Evolutionary conservation across 2,113 vertebrate species (phyloP).

Genomic region (Stigmatopora argus): DNA sequence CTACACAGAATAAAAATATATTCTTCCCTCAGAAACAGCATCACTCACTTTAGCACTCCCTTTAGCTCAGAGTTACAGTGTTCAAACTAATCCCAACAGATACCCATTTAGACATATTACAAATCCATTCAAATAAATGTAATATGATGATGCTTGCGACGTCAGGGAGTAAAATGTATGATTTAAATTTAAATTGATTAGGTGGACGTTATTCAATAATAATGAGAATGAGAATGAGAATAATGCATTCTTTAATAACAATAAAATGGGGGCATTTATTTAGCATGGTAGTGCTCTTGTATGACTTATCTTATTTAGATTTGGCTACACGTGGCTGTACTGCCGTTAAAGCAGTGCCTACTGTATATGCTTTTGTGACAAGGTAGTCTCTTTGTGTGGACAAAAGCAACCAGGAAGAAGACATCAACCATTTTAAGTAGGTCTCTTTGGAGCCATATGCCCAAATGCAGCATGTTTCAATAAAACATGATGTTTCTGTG

Average conservation of each 20-base stretch:
- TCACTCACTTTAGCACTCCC: background rate
- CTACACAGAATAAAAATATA: conserved; percentile 1
- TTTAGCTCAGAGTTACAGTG: background rate
- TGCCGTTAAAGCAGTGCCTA: conserved; percentile 6
- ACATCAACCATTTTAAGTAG: conserved; percentile 34
- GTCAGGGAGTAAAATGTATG: background rate
- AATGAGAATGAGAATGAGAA: background rate
- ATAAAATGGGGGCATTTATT: background rate
- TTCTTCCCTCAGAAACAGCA: background rate
- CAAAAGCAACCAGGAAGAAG: conserved; percentile 18
- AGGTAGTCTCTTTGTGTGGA: conserved; percentile 20
- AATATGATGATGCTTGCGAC: background rate
- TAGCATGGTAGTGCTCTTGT: background rate
- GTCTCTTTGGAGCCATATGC: conserved; percentile 55
- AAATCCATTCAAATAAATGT: background rate
- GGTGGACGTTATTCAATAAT: no score
- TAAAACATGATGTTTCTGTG: conserved; percentile 65
- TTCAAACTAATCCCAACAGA: background rate
- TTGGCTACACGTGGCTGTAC: background rate
- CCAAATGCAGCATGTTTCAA: conserved; percentile 55
- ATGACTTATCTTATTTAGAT: background rate
- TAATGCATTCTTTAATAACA: background rate
- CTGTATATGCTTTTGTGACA: conserved; percentile 17
- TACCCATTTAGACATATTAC: background rate
- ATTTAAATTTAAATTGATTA: background rate